A percentile compares a stretch with the other conserved stretches of the same genome.
phyloP scores from a whole-genome alignment of 2,888 invertebrate species.

The Nemapogon koenigi region DNA sequence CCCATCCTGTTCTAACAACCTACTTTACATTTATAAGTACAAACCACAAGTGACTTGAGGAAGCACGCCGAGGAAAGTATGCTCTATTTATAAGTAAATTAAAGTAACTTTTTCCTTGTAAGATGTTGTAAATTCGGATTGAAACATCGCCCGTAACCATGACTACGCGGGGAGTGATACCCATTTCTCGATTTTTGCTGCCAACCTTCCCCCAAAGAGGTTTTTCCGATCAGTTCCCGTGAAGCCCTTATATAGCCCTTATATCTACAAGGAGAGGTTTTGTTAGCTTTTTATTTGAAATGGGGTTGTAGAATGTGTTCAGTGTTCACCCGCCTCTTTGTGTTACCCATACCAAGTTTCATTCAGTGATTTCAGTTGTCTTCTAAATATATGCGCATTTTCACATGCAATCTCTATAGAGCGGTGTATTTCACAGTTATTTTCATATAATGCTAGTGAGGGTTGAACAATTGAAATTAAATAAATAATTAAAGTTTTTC shows the following conservation, averaged over 20 bases:
- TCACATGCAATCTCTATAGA: too few relatives aligned
- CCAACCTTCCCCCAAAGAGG: not conserved
- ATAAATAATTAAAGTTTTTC: slow-evolving; percentile 23
- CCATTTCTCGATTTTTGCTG: slow-evolving; percentile 47
- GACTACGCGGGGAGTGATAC: slow-evolving; percentile 38
- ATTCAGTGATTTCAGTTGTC: not conserved
- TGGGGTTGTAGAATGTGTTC: not conserved
- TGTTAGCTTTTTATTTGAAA: not conserved
- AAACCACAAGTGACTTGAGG: slow-evolving; percentile 30
- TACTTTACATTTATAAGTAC: slow-evolving; percentile 66
- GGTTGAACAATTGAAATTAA: not conserved
- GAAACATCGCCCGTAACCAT: slow-evolving; percentile 27
- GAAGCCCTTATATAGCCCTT: not conserved
- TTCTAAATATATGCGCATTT: too few relatives aligned
- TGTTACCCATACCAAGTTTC: not conserved
- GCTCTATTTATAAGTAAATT: slow-evolving; percentile 20
- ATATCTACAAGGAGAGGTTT: not conserved
- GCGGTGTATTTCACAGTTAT: too few relatives aligned
- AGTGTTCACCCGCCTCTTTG: not conserved
- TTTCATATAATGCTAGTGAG: not conserved
- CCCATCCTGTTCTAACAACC: slow-evolving; percentile 30
- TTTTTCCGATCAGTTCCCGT: not conserved
- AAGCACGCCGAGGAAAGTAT: slow-evolving; percentile 13
- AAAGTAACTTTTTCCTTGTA: slow-evolving; percentile 20
- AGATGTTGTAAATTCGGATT: slow-evolving; percentile 12